Conservation (phyloP, 2,888 invertebrate genomes). For the Baronia brevicornis region DNA sequence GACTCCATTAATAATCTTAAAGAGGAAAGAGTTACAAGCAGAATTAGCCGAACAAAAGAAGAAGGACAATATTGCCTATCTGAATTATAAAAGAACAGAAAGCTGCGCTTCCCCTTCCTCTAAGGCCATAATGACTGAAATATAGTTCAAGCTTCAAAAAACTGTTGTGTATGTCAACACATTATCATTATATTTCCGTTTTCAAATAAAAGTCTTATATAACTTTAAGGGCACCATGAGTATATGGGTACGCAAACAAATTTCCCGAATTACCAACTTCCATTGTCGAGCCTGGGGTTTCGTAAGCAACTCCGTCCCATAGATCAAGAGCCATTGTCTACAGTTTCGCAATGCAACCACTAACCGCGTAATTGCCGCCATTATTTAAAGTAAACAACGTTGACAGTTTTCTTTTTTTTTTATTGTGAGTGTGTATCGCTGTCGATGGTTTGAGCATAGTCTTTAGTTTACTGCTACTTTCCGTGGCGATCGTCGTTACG, state of each 20-base stretch:
- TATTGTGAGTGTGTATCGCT: not conserved
- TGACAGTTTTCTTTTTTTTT: conserved; percentile 10
- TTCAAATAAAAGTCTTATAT: no score
- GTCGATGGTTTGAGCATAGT: no score
- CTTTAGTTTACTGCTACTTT: no score
- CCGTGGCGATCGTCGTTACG: no score
- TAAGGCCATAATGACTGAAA: no score
- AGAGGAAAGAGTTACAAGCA: conserved; percentile 19
- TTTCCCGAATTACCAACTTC: conserved; percentile 18
- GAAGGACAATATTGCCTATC: conserved; percentile 20
- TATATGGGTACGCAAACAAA: conserved; percentile 15
- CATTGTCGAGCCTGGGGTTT: conserved; percentile 19
- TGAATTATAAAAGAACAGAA: no score
- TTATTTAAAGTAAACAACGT: conserved; percentile 18
- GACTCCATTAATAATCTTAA: no score
- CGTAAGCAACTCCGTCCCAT: conserved; percentile 27
- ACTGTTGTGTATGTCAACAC: no score
- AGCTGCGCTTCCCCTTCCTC: no score
- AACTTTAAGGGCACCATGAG: conserved; percentile 22
- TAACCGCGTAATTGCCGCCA: conserved; percentile 21
- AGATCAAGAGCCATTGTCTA: conserved; percentile 26
- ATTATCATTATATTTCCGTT: no score
- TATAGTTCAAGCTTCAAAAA: no score
- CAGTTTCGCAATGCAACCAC: conserved; percentile 24
- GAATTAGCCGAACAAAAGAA: conserved; percentile 20